Evolutionary conservation across 2,113 vertebrate genomes (phyloP).

Genomic region (Varanus salvator): DNA sequence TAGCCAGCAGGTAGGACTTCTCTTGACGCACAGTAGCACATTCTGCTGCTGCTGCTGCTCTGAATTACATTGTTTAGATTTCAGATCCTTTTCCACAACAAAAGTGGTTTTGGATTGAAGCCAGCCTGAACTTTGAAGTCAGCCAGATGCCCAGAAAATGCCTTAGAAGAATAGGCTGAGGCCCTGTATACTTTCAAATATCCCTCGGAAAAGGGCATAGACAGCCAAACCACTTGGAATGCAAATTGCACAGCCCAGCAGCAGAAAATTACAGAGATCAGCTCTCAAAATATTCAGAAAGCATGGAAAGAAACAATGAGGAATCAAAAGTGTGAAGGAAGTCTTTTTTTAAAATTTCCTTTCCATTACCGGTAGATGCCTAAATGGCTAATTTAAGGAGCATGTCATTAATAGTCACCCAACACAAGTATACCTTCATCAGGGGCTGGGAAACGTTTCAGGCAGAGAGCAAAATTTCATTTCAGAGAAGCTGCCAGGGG

Average conservation of each 20-base stretch:
- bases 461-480: too few relatives aligned
- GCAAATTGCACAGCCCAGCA: slow-evolving; percentile 10
- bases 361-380: slow-evolving; percentile 13
- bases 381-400: not conserved
- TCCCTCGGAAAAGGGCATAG: slow-evolving; percentile 11
- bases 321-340: not conserved
- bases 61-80: slow-evolving; percentile 49
- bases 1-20: not conserved
- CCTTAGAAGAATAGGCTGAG: slow-evolving; percentile 14
- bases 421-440: too few relatives aligned
- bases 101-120: slow-evolving; percentile 49
- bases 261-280: slow-evolving; percentile 1
- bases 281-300: slow-evolving; percentile 8
- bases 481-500: too few relatives aligned
- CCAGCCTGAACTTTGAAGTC: slow-evolving; percentile 46
- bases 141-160: slow-evolving; percentile 58
- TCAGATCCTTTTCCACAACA: slow-evolving; percentile 22
- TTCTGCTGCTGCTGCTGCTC: not conserved
- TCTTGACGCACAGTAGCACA: slow-evolving; percentile 22
- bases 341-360: not conserved
- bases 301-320: not conserved
- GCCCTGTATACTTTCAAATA: slow-evolving; percentile 26
- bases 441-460: too few relatives aligned
- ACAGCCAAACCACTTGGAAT: slow-evolving; percentile 24
- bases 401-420: not conserved